A percentile compares a stretch with the other conserved stretches of the same genome.
These are phyloP conservation scores for Huso huso DNA, from an alignment of 2,797 vertebrate genomes.

Conservation along the genomic window DNA sequence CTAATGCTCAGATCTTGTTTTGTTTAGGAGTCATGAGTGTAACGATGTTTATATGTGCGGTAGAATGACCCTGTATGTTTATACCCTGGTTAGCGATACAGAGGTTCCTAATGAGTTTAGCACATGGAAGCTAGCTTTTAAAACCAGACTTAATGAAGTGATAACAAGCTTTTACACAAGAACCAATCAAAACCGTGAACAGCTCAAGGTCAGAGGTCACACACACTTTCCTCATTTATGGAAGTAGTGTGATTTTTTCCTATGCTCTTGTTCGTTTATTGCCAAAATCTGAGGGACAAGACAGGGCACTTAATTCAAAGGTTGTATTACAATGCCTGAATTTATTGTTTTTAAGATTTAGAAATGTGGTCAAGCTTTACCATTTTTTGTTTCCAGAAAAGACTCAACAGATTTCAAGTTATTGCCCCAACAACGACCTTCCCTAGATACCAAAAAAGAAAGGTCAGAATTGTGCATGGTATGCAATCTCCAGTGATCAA, in stretches of 20 bases:
- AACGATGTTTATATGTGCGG: no score
- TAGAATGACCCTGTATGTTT: no score
- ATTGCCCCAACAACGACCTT: slow-evolving; percentile 24
- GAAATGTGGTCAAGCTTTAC: slow-evolving; percentile 28
- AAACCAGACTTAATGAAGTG: no score
- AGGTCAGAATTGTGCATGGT: slow-evolving; percentile 40
- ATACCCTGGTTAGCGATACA: no score
- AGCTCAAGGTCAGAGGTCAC: background rate
- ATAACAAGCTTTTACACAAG: no score
- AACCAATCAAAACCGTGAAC: no score
- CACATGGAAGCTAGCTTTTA: no score
- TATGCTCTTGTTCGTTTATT: background rate
- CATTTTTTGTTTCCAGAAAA: slow-evolving; percentile 45
- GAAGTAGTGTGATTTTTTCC: background rate
- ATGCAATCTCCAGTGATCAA: no score
- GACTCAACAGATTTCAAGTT: slow-evolving; percentile 50
- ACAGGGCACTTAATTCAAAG: slow-evolving; percentile 4
- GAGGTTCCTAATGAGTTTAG: no score
- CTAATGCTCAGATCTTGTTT: no score
- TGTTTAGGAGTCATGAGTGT: no score
- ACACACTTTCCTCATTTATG: background rate
- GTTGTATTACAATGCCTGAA: background rate
- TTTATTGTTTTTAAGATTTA: slow-evolving; percentile 16
- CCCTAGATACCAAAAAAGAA: slow-evolving; percentile 52
- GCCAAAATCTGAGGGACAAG: no score